Evolutionary conservation across 1,140 invertebrate species (phyloP).

Genomic region (Mercenaria mercenaria): DNA sequence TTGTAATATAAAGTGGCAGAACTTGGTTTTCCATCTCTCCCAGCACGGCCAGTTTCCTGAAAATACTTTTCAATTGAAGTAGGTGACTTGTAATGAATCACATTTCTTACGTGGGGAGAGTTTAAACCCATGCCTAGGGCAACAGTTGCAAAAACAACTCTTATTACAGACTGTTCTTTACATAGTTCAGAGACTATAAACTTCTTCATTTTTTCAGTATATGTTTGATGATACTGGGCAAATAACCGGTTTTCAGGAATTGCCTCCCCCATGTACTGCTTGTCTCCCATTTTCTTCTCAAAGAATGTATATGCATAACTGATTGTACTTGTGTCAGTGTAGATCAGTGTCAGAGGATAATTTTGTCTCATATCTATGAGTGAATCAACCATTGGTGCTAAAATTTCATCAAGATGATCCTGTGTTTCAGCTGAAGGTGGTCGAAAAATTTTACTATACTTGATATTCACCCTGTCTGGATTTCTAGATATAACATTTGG

Average conservation of each 20-base stretch:
- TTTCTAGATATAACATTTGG: conserved; percentile 20
- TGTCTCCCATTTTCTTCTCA: conserved; percentile 19
- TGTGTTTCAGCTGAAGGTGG: conserved; percentile 34
- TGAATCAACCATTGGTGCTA: conserved; percentile 3
- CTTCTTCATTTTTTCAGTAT: conserved; percentile 67
- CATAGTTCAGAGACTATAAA: conserved; percentile 50
- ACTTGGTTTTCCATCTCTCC: conserved; percentile 43
- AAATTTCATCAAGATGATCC: conserved; percentile 52
- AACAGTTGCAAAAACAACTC: conserved; percentile 66
- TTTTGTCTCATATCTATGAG: not conserved
- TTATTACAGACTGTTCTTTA: conserved; percentile 49
- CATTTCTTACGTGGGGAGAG: conserved; percentile 16
- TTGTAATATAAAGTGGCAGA: conserved; percentile 64
- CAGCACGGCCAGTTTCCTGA: conserved; percentile 65
- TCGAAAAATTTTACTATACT: conserved; percentile 8
- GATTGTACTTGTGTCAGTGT: conserved; percentile 44
- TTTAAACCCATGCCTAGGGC: conserved; percentile 68
- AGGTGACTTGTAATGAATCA: conserved; percentile 61
- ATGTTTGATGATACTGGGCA: conserved; percentile 62
- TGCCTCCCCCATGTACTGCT: conserved; percentile 18
- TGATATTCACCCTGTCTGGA: conserved; percentile 65
- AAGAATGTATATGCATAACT: conserved; percentile 60
- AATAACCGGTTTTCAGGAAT: conserved; percentile 68
- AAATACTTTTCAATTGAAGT: conserved; percentile 64
- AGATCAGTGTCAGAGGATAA: conserved; percentile 57